Evolutionary conservation across 2,888 invertebrate species (phyloP).

Genomic region (Tridacna gigas): DNA sequence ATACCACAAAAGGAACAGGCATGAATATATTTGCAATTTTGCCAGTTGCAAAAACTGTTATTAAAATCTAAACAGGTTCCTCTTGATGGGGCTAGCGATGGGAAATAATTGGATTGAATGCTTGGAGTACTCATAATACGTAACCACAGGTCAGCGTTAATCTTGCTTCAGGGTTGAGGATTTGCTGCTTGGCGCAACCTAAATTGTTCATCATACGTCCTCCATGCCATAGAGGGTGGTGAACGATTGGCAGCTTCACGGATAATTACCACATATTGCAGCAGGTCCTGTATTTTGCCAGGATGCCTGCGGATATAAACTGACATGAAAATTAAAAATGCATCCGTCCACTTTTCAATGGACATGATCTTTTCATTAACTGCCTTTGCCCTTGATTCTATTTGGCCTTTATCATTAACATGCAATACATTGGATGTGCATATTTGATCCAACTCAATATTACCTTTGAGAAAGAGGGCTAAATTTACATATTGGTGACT

Average conservation of each 20-base stretch:
- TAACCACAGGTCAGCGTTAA: constrained; percentile 22
- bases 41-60: constrained; percentile 2
- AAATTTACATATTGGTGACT: constrained; percentile 26
- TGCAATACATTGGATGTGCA: neutral
- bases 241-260: constrained; percentile 32
- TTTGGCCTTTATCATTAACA: neutral
- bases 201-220: constrained; percentile 33
- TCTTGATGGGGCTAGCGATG: neutral
- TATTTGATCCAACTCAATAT: constrained; percentile 11
- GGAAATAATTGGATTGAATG: neutral
- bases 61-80: constrained; percentile 24
- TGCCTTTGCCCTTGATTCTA: neutral
- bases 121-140: neutral
- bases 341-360: constrained; percentile 51
- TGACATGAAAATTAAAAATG: constrained; percentile 36
- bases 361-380: constrained; percentile 19
- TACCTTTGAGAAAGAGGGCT: constrained; percentile 20
- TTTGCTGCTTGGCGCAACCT: constrained; percentile 12
- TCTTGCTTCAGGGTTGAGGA: neutral
- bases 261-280: constrained; percentile 48
- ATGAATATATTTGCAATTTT: constrained; percentile 12
- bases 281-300: constrained; percentile 14
- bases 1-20: neutral
- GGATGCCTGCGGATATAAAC: constrained; percentile 26
- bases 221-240: constrained; percentile 9